These are phyloP conservation scores for Macrotus californicus DNA, from an alignment of 2,113 vertebrate species.

Conservation along the genomic window DNA sequence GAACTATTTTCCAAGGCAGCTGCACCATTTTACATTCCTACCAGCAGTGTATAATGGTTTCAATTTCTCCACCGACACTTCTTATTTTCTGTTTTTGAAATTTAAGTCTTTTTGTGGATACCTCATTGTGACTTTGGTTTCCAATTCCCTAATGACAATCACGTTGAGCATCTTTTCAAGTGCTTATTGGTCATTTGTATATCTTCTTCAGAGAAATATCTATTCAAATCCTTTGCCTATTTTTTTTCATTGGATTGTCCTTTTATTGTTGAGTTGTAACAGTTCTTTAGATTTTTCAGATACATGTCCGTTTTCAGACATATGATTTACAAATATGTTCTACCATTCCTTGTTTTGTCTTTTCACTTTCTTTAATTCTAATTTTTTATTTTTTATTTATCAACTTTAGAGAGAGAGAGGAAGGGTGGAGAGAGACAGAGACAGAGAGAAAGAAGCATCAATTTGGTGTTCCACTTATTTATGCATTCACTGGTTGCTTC, in stretches of 20 bases:
- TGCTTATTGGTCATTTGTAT: neutral
- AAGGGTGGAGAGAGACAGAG: too few species aligned
- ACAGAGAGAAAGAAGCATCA: too few species aligned
- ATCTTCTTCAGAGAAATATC: neutral
- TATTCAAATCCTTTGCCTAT: neutral
- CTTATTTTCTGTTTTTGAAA: neutral
- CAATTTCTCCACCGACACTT: neutral
- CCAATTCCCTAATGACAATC: neutral
- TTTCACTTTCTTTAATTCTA: neutral
- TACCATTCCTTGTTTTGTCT: neutral
- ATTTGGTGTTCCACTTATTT: too few species aligned
- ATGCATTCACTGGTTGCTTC: too few species aligned
- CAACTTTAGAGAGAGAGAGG: too few species aligned
- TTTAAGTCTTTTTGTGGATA: neutral
- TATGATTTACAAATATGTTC: conserved; percentile 1
- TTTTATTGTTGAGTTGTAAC: neutral
- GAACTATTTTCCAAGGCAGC: neutral
- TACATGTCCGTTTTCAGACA: neutral
- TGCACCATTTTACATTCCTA: neutral
- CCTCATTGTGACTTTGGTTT: neutral
- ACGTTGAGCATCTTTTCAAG: neutral
- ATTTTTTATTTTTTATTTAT: too few species aligned
- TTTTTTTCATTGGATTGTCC: neutral
- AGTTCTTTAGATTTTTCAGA: neutral
- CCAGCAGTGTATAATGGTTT: neutral